Conservation (phyloP, 2,888 invertebrate genomes). For the Uropetala carovei region DNA sequence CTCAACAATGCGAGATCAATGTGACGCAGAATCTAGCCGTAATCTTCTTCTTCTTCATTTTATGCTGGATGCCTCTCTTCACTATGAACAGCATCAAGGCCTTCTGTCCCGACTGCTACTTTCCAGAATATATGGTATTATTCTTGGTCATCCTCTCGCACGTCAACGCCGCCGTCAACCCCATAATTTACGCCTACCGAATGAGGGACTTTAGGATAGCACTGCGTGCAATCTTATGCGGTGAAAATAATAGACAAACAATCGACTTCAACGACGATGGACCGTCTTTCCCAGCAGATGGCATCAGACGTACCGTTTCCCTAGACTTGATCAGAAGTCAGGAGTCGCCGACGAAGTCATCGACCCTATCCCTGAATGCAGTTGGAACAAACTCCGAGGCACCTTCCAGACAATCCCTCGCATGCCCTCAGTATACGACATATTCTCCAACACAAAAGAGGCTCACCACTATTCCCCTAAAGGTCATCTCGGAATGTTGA, state of each 20-base stretch:
- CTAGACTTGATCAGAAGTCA: too few species aligned
- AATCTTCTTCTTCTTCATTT: slow-evolving; percentile 94
- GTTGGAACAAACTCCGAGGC: too few species aligned
- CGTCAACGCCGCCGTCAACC: slow-evolving; percentile 95
- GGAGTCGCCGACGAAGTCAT: too few species aligned
- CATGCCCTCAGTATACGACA: too few species aligned
- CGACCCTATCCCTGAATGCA: too few species aligned
- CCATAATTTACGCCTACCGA: slow-evolving; percentile 94
- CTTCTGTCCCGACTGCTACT: slow-evolving; percentile 84
- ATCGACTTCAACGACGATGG: too few species aligned
- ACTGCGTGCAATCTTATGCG: slow-evolving; percentile 81
- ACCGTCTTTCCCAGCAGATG: too few species aligned
- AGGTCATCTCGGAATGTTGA: too few species aligned
- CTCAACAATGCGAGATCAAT: slow-evolving; percentile 91
- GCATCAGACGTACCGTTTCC: too few species aligned
- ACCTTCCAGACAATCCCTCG: too few species aligned
- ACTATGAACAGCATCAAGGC: slow-evolving; percentile 94
- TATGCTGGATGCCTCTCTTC: slow-evolving; percentile 97
- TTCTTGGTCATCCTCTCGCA: slow-evolving; percentile 94
- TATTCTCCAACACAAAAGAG: too few species aligned
- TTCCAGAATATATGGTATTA: slow-evolving; percentile 85
- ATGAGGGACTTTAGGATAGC: slow-evolving; percentile 90
- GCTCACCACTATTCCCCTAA: too few species aligned
- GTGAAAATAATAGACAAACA: not conserved
- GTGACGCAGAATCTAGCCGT: slow-evolving; percentile 94